Evolutionary conservation across 92 coral and sea anemone genomes (phyloP).

Genomic region (Paramuricea clavata): DNA sequence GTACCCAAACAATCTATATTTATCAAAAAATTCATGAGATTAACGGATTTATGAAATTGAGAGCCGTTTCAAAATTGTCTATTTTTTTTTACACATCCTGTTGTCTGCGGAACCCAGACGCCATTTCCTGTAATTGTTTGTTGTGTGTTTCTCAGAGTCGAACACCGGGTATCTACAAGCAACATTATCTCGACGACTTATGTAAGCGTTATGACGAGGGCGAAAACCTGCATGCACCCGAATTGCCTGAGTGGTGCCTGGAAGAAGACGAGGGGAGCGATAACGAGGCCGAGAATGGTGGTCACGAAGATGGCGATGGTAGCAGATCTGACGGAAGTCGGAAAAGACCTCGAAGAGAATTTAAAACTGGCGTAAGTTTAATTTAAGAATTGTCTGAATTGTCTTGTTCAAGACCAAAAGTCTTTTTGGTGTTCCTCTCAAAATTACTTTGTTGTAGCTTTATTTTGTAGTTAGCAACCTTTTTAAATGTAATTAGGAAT

Average conservation of each 20-base stretch:
- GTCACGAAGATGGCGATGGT: slow-evolving; percentile 56
- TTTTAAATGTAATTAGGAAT: no score
- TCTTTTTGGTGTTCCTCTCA: no score
- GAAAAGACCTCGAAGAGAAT: slow-evolving; percentile 73
- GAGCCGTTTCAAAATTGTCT: no score
- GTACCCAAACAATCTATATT: no score
- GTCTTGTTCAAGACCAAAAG: no score
- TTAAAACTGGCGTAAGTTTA: slow-evolving; percentile 59
- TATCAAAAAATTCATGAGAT: no score
- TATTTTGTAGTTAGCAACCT: no score
- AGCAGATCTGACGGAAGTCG: slow-evolving; percentile 76
- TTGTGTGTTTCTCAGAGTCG: slow-evolving; percentile 69
- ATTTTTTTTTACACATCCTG: no score
- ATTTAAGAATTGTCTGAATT: not conserved
- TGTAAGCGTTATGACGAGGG: slow-evolving; percentile 81
- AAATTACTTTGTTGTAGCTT: no score
- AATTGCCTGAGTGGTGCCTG: slow-evolving; percentile 93
- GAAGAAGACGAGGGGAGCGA: slow-evolving; percentile 85
- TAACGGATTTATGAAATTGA: no score
- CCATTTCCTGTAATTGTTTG: no score
- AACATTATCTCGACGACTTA: slow-evolving; percentile 83
- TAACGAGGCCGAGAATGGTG: slow-evolving; percentile 73
- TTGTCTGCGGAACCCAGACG: no score
- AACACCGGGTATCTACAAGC: slow-evolving; percentile 93
- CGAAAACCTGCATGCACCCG: slow-evolving; percentile 79